phyloP scores from a whole-genome alignment of 2,113 vertebrate species.

The Blennius ocellaris region DNA sequence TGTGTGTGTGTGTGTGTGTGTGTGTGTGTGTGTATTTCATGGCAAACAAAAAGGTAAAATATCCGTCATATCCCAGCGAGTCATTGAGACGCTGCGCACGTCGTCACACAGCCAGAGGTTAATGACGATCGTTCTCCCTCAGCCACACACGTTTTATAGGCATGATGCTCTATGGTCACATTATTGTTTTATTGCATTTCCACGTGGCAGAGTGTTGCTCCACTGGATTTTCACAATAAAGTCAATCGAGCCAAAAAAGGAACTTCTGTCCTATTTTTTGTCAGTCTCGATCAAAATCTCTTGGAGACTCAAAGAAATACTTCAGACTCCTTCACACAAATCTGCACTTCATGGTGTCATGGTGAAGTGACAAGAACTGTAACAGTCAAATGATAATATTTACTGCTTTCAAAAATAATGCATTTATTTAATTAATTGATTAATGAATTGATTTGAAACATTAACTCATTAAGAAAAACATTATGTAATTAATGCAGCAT shows the following conservation, averaged over 20 bases:
- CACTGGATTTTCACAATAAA: slow-evolving; percentile 10
- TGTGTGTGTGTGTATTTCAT: slow-evolving; percentile 36
- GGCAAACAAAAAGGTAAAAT: slow-evolving; percentile 41
- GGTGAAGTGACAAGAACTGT: too few relatives aligned
- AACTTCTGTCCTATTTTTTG: background rate
- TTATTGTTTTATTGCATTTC: slow-evolving; percentile 43
- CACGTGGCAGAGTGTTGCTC: slow-evolving; percentile 10
- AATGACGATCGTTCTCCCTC: slow-evolving; percentile 42
- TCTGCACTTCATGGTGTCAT: too few relatives aligned
- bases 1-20: too few relatives aligned
- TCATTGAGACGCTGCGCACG: slow-evolving; percentile 35
- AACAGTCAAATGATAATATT: too few relatives aligned
- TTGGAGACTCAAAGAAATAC: too few relatives aligned
- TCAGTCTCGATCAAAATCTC: background rate
- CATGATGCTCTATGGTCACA: slow-evolving; percentile 53
- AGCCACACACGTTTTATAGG: slow-evolving; percentile 25
- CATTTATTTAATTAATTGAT: too few relatives aligned
- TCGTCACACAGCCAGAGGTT: slow-evolving; percentile 41
- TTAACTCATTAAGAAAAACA: too few relatives aligned
- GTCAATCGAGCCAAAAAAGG: slow-evolving; percentile 8
- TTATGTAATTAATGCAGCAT: too few relatives aligned
- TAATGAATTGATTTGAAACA: too few relatives aligned
- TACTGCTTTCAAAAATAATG: too few relatives aligned
- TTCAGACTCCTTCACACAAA: too few relatives aligned
- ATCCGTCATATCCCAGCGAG: slow-evolving; percentile 55